These are phyloP conservation scores for Epinephelus moara DNA, from an alignment of 2,113 vertebrate genomes.

Conservation along the genomic window DNA sequence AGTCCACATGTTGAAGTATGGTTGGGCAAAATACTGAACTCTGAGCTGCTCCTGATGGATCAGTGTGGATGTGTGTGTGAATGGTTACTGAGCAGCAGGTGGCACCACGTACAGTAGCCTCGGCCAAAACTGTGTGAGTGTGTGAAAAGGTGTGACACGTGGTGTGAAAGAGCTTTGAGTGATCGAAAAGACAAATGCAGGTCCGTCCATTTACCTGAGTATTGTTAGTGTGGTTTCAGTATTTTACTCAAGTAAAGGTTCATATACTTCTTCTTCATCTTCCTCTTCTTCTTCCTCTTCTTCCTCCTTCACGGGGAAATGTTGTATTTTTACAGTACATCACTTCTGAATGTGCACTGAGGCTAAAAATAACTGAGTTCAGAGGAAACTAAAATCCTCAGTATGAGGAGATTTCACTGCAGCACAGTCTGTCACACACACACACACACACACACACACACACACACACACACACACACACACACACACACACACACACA, in stretches of 20 bases:
- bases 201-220: no score
- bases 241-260: background rate
- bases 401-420: background rate
- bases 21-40: no score
- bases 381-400: background rate
- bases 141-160: no score
- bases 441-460: constrained; percentile 3
- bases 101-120: no score
- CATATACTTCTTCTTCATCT: background rate
- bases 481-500: constrained; percentile 22
- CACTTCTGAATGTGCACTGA: background rate
- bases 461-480: constrained; percentile 22
- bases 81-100: no score
- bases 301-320: background rate
- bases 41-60: no score
- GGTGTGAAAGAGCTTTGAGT: no score
- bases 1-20: no score
- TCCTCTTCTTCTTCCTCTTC: no score
- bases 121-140: no score
- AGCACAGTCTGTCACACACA: background rate
- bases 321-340: background rate
- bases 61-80: no score
- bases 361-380: background rate
- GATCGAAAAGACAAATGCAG: no score
- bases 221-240: background rate